These are phyloP conservation scores for Aricia artaxerxes DNA, from an alignment of 2,888 invertebrate species.

Conservation along the genomic window DNA sequence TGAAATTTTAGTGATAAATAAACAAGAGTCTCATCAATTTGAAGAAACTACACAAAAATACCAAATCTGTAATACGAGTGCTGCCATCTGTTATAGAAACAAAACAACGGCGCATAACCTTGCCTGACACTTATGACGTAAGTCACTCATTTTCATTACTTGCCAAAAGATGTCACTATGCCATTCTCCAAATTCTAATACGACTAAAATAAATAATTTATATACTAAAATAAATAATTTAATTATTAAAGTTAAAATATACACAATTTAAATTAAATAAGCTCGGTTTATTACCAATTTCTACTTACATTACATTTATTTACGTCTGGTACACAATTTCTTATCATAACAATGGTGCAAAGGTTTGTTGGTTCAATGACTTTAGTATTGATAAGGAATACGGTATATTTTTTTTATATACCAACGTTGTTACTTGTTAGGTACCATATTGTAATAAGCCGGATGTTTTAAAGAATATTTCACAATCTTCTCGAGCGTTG, in stretches of 20 bases:
- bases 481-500: too few species aligned
- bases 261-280: too few species aligned
- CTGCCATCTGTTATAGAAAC: slow-evolving; percentile 5
- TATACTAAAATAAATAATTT: not conserved
- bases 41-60: not conserved
- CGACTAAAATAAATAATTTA: not conserved
- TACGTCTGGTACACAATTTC: not conserved
- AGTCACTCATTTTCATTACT: not conserved
- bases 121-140: not conserved
- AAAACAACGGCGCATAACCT: not conserved
- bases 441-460: too few species aligned
- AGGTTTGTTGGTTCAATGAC: not conserved
- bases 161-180: not conserved
- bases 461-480: too few species aligned
- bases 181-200: not conserved
- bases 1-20: not conserved
- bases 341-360: not conserved
- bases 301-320: not conserved
- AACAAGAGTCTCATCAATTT: too few species aligned
- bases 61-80: not conserved
- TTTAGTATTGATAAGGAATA: not conserved
- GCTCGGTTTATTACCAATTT: not conserved
- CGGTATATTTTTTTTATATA: not conserved
- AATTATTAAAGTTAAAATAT: not conserved
- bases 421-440: not conserved